Percentiles rank a stretch among this genome's conserved stretches.
Conservation (phyloP, 2,888 invertebrate species). For the Pandemis corylana region DNA sequence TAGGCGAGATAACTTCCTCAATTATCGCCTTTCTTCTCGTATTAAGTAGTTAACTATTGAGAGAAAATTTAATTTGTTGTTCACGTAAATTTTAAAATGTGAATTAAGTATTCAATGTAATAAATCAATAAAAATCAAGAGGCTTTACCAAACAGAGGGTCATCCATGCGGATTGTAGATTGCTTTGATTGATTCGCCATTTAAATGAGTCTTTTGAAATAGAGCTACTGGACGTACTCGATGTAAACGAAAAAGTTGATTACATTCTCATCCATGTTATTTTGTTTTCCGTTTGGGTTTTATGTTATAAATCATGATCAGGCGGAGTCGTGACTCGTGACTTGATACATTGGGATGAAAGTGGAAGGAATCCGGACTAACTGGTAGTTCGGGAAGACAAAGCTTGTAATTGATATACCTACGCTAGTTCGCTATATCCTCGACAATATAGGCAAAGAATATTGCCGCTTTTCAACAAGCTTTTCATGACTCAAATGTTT, state of each 20-base stretch:
- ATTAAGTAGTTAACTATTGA: background rate
- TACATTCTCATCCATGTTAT: background rate
- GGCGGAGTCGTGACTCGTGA: constrained; percentile 1
- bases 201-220: no score
- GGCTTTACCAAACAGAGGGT: no score
- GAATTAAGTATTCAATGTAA: no score
- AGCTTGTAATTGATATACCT: background rate
- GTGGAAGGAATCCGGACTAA: constrained; percentile 42
- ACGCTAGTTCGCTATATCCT: background rate
- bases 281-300: background rate
- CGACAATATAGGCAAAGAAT: background rate
- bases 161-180: no score
- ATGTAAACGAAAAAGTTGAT: no score
- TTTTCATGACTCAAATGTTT: no score
- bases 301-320: background rate
- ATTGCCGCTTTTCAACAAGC: no score
- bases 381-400: constrained; percentile 30
- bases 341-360: constrained; percentile 26
- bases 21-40: background rate
- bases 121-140: no score
- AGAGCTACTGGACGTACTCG: no score
- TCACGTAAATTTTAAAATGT: no score
- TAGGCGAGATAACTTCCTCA: background rate
- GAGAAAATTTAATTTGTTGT: background rate
- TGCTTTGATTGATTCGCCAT: no score